These are phyloP conservation scores for Gari tellinella DNA, from an alignment of 2,888 invertebrate species.

Conservation along the genomic window DNA sequence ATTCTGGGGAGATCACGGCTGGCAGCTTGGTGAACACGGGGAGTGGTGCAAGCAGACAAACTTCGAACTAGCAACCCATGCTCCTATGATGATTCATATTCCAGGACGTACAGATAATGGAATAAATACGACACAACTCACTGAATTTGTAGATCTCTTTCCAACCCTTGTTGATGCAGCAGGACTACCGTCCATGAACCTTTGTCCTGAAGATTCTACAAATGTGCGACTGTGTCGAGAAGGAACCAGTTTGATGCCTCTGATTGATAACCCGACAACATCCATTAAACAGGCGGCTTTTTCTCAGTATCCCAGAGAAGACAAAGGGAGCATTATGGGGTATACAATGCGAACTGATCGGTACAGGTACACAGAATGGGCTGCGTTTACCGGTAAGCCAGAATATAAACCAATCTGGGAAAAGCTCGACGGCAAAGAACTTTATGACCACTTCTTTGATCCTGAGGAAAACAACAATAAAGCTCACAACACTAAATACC, in stretches of 20 bases:
- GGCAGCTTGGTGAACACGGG: constrained; percentile 73
- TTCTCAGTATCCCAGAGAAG: constrained; percentile 63
- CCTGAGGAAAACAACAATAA: constrained; percentile 90
- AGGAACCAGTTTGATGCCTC: constrained; percentile 63
- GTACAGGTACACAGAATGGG: constrained; percentile 63
- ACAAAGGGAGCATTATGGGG: constrained; percentile 60
- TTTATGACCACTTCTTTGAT: constrained; percentile 91
- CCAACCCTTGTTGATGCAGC: constrained; percentile 73
- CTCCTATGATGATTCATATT: constrained; percentile 70
- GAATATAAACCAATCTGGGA: constrained; percentile 51
- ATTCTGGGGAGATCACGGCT: constrained; percentile 72
- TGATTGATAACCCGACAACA: constrained; percentile 31
- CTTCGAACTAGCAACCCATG: constrained; percentile 69
- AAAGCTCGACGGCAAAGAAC: constrained; percentile 87
- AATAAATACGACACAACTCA: constrained; percentile 59
- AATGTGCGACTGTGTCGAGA: constrained; percentile 60
- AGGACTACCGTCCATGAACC: constrained; percentile 42
- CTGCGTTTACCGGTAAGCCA: constrained; percentile 40
- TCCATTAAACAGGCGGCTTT: constrained; percentile 54
- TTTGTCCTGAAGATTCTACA: constrained; percentile 61
- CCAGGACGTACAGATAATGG: constrained; percentile 70
- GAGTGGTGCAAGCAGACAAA: constrained; percentile 73
- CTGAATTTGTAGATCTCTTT: constrained; percentile 73
- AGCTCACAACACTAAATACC: constrained; percentile 84
- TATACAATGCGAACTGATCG: constrained; percentile 64